Evolutionary conservation across 2,797 vertebrate genomes (phyloP).

Genomic region (Macropus fuliginosus): DNA sequence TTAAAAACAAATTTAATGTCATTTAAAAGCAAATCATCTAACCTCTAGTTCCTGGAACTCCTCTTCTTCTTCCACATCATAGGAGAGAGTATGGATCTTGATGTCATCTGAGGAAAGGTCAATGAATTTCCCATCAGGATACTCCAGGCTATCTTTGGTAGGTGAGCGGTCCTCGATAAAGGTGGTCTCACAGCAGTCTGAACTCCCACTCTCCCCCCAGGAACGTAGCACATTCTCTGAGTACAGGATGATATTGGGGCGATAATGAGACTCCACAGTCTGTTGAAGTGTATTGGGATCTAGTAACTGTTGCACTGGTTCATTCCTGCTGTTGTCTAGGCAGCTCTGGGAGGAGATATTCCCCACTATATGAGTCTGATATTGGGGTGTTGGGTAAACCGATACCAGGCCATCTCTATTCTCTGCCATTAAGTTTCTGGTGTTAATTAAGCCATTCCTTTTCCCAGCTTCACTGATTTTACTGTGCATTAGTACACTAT

Average conservation of each 20-base stretch:
- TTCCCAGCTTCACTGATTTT: slow-evolving; percentile 84
- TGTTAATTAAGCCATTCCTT: slow-evolving; percentile 92
- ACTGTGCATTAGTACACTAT: slow-evolving; percentile 78
- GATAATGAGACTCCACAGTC: slow-evolving; percentile 87
- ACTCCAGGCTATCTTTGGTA: slow-evolving; percentile 89
- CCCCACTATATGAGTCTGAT: slow-evolving; percentile 86
- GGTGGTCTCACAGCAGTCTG: slow-evolving; percentile 94
- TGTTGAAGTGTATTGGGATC: slow-evolving; percentile 91
- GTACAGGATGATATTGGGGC: slow-evolving; percentile 91
- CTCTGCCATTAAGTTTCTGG: slow-evolving; percentile 88
- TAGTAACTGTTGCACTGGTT: slow-evolving; percentile 89
- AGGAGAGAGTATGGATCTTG: slow-evolving; percentile 94
- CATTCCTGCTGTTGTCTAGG: slow-evolving; percentile 78
- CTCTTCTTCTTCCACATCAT: slow-evolving; percentile 93
- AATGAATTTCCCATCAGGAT: slow-evolving; percentile 90
- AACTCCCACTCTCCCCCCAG: slow-evolving; percentile 86
- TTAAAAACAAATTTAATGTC: background rate
- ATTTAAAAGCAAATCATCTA: slow-evolving; percentile 66
- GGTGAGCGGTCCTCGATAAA: slow-evolving; percentile 92
- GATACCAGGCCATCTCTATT: slow-evolving; percentile 88
- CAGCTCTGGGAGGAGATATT: slow-evolving; percentile 78
- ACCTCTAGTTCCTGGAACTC: slow-evolving; percentile 97
- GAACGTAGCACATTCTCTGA: slow-evolving; percentile 89
- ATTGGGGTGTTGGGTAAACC: slow-evolving; percentile 90
- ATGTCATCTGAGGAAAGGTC: slow-evolving; percentile 90